phyloP scores from a whole-genome alignment of 2,888 invertebrate species.

The Spodoptera exigua region DNA sequence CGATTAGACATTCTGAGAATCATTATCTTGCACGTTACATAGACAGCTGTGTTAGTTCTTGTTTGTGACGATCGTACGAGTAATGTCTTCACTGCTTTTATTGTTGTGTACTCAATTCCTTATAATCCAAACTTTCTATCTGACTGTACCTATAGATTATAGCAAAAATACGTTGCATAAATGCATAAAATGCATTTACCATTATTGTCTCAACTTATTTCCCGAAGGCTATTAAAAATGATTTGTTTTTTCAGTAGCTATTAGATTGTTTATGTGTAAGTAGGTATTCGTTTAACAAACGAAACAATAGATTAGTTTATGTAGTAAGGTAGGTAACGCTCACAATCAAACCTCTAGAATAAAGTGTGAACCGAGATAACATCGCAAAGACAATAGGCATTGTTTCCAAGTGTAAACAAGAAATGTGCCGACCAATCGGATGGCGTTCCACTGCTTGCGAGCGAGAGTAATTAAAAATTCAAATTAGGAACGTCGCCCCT shows the following conservation, averaged over 20 bases:
- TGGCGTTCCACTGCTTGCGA: constrained; percentile 57
- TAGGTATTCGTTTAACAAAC: constrained; percentile 12
- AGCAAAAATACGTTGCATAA: no score
- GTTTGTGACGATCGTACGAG: no score
- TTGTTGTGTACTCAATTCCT: no score
- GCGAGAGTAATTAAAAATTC: constrained; percentile 86
- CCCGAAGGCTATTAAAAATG: no score
- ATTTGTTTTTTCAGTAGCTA: no score
- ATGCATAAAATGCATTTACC: no score
- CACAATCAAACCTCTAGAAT: constrained; percentile 49
- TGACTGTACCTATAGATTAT: no score
- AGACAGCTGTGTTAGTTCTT: neutral
- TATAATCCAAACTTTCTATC: no score
- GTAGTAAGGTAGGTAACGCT: constrained; percentile 37
- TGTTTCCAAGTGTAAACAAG: constrained; percentile 75
- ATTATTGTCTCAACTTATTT: no score
- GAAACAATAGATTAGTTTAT: constrained; percentile 36
- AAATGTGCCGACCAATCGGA: constrained; percentile 77
- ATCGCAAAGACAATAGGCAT: constrained; percentile 77
- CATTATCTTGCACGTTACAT: constrained; percentile 35
- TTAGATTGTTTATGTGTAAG: no score
- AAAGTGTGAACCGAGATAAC: constrained; percentile 58
- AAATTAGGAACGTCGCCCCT: constrained; percentile 85
- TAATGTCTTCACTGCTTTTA: no score
- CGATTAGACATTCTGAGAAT: constrained; percentile 43